Evolutionary conservation across 1,140 invertebrate genomes (phyloP), one percentile per base, ranked within the genome.

Genomic region (Drosophila trapezifrons): DNA sequence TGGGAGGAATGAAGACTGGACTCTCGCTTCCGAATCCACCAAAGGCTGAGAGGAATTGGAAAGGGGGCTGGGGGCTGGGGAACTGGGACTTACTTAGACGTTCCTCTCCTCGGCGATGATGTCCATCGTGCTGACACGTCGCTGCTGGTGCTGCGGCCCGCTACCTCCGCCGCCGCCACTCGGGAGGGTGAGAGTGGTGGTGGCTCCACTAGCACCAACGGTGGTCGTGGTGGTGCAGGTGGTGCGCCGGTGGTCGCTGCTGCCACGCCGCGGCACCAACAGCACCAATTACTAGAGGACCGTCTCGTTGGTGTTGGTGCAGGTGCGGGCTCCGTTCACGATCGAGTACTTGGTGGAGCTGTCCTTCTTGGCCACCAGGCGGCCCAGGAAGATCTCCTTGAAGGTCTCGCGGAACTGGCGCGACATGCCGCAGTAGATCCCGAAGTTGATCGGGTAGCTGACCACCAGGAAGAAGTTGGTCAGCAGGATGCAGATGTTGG

Each of bases 381-480:
- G 94, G 2, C 94, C 92, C 7, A 96, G 94, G 80, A 98, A 98
- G 4, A 98, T 93, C 80, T 97, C 95, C 80, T 97, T 97, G 92
- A 98, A 99, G 1, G 98, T 98, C 91, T 98, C 97, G 32, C 98
- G 93, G 90, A 99, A 99, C 90, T 98, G 97, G 22, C 97, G 93
- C 49, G 96, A 97, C 98, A 98, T 98, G 6, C 97, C 97, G 91
- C 97, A 98, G 91, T 99, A 99, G 67, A 99, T 98, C 57, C 97
- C 97, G 87, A 99, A 99, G 92, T 98, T 98, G 59, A 98, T 96
- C 0, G 97, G 97, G 92, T 98, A 98, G 18, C 96, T 97, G 8
- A 98, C 93, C 45, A 97, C 96, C 71, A 99, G 97, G 91, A 97
- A 96, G 92, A 98, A 97, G 93, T 98, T 98, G 1, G 96, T 97